These are phyloP conservation scores for Ptilonorhynchus violaceus DNA, from an alignment of 2,113 vertebrate species.

Conservation along the genomic window DNA sequence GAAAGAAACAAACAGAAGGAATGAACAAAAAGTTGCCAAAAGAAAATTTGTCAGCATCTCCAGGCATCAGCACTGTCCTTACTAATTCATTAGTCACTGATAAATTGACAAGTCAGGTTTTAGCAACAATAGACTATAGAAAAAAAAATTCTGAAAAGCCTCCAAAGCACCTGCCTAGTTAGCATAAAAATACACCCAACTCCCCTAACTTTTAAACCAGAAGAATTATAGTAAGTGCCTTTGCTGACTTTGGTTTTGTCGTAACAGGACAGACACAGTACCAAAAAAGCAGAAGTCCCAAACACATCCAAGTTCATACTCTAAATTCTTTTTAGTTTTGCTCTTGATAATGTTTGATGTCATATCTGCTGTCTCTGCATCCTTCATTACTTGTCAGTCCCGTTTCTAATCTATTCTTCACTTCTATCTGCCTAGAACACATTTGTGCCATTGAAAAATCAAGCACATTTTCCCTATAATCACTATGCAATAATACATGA, in stretches of 20 bases:
- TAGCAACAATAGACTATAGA: background rate
- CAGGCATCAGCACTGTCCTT: background rate
- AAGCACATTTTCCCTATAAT: background rate
- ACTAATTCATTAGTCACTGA: background rate
- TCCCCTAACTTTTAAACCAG: background rate
- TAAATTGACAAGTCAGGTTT: background rate
- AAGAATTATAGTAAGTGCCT: background rate
- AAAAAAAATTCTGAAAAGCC: background rate
- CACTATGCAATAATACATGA: background rate
- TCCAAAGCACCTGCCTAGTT: background rate
- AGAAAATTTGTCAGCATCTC: background rate
- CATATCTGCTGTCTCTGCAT: background rate
- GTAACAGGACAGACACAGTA: background rate
- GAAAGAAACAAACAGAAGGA: background rate
- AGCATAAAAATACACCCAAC: background rate
- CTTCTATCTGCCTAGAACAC: background rate
- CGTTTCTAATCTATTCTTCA: background rate
- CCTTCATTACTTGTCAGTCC: background rate
- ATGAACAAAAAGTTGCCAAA: background rate
- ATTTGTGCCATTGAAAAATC: background rate
- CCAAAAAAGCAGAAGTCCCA: background rate
- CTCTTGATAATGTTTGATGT: background rate
- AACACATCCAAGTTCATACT: background rate
- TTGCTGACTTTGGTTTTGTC: background rate
- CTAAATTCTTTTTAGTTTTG: background rate